phyloP scores from a whole-genome alignment of 2,797 vertebrate genomes.

The Artibeus jamaicensis region DNA sequence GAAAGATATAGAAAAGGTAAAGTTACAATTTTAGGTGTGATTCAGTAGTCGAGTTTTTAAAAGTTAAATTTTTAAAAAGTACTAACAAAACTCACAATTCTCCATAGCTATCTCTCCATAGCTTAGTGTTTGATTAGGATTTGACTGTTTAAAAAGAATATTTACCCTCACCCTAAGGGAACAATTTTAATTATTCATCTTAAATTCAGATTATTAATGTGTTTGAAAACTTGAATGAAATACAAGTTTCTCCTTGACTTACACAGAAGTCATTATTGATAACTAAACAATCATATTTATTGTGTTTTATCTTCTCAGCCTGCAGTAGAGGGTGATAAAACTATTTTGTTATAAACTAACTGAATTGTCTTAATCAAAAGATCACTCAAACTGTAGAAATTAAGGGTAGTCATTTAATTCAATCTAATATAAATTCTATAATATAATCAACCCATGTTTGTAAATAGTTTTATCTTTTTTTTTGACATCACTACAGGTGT shows the following conservation, averaged over 20 bases:
- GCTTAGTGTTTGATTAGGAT: not conserved
- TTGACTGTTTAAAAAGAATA: conserved; percentile 43
- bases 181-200: conserved; percentile 8
- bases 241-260: conserved; percentile 37
- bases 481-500: not conserved
- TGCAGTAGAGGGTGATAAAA: conserved; percentile 65
- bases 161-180: not conserved
- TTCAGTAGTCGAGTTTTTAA: not conserved
- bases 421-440: conserved; percentile 38
- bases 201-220: conserved; percentile 38
- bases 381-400: conserved; percentile 28
- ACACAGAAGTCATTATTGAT: not conserved
- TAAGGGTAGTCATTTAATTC: conserved; percentile 11
- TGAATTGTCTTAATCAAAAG: conserved; percentile 36
- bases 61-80: conserved; percentile 37
- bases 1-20: conserved; percentile 90
- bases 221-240: conserved; percentile 23
- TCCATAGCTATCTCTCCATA: not conserved
- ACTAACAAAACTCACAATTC: not conserved
- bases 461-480: not conserved
- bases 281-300: not conserved
- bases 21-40: not conserved
- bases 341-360: conserved; percentile 21
- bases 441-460: not conserved
- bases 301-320: conserved; percentile 29